Evolutionary conservation across 2,888 invertebrate species (phyloP), one percentile per base, ranked within the genome.

Genomic region (Ceriagrion tenellum): DNA sequence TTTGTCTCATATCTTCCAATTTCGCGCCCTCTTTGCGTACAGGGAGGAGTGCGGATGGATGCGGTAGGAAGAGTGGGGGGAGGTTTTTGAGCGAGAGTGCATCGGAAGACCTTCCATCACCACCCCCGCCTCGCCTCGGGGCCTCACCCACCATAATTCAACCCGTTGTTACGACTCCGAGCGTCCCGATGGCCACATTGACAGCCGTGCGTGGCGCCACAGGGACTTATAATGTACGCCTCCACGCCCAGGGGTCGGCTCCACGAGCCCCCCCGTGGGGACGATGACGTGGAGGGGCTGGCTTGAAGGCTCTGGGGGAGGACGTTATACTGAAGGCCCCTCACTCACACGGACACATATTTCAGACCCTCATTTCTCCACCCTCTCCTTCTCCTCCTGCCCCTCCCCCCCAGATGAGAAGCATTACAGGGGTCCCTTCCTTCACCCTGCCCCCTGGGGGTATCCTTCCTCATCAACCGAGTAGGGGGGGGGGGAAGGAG

Each of bases 221-320:
- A 16, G 81, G 81, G 26, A 81, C 81, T 35, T 81, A 81, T 81
- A 81, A 81, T 81, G 81, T 81, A 81, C 81, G 81, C 81, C 35
- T 81, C 81, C 81, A 81, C 81, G 81, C 81, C 81, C 81, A 81
- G 81, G 81, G 81, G 81, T 81, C 81, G 81, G 69, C 81, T 81
- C n/a, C 81, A 81, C 81, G 30, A 81, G 81, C 30, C 81, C 81
- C 81, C 81, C 81, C 81, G 30, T 30, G 30, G 81, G 81, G 81
- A 81, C 81, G 81, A 81, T 81, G 81, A 81, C 81, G 81, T 81
- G 81, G 81, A n/a, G 18, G 81, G 81, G 47, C 47, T 47, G 47
- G 47, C 47, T 8, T 47, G 47, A 47, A 47, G 47, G 47, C 47
- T 3, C 6, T 0, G 69, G 26, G 35, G 13, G 35, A 35, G 81